These are phyloP conservation scores for Serranus cabrilla DNA, from an alignment of 2,797 vertebrate species.

Conservation along the genomic window DNA sequence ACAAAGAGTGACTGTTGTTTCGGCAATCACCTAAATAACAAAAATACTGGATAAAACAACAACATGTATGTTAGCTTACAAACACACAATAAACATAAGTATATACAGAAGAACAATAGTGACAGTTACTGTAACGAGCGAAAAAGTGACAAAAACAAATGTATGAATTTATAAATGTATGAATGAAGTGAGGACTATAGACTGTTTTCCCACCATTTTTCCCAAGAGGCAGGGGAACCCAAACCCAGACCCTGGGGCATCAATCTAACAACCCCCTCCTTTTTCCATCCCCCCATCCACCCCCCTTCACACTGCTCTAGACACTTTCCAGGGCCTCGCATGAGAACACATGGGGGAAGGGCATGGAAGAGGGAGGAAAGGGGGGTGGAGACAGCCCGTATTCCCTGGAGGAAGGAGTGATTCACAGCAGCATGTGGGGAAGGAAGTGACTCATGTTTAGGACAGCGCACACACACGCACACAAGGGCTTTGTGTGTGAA, in stretches of 20 bases:
- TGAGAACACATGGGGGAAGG: conserved; percentile 76
- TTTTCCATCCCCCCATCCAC: conserved; percentile 60
- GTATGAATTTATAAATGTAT: conserved; percentile 45
- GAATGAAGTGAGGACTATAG: conserved; percentile 38
- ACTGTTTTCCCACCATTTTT: conserved; percentile 65
- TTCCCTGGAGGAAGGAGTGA: conserved; percentile 93
- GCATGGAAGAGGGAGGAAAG: conserved; percentile 77
- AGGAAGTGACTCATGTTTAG: conserved; percentile 98
- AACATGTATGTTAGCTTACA: neutral
- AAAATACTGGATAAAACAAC: neutral
- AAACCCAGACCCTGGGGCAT: conserved; percentile 71
- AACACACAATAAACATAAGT: neutral
- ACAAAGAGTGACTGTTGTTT: conserved; percentile 29
- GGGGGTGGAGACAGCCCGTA: conserved; percentile 86
- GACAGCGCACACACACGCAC: conserved; percentile 81
- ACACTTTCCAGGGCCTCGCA: conserved; percentile 83
- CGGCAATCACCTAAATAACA: conserved; percentile 5
- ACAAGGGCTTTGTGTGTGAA: conserved; percentile 49
- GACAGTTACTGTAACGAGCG: neutral
- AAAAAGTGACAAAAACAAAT: conserved; percentile 35
- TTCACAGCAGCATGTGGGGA: conserved; percentile 98
- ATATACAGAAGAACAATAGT: neutral
- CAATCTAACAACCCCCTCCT: conserved; percentile 66
- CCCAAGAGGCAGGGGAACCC: conserved; percentile 66
- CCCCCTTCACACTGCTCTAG: conserved; percentile 45